Percentiles rank a stretch among this genome's conserved stretches.
Conservation (phyloP, 2,888 invertebrate species). For the Dastarcus helophoroides region DNA sequence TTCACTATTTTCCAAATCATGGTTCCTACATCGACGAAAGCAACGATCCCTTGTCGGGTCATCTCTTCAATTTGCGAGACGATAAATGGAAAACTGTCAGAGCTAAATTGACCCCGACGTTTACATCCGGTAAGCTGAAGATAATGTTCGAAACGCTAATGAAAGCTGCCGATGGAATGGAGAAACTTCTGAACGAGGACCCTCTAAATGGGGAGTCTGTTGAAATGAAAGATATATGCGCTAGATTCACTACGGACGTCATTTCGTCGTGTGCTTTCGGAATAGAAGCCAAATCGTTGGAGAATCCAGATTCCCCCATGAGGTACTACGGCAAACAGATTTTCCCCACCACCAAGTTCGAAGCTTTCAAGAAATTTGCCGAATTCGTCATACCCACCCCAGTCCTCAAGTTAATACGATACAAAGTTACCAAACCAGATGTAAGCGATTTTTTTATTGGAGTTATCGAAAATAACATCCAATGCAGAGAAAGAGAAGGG, state of each 20-base stretch:
- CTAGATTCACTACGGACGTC: conserved; percentile 5
- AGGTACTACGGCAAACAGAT: too few species aligned
- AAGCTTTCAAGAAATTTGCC: too few species aligned
- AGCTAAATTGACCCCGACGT: conserved; percentile 49
- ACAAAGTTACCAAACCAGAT: too few species aligned
- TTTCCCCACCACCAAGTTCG: too few species aligned
- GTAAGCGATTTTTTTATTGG: too few species aligned
- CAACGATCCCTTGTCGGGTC: conserved; percentile 44
- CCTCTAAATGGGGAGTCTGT: not conserved
- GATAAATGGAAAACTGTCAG: conserved; percentile 49
- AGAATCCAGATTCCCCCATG: too few species aligned
- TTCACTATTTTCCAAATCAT: conserved; percentile 48
- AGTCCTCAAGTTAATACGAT: too few species aligned
- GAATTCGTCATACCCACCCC: too few species aligned
- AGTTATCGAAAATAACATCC: not conserved
- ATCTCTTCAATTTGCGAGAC: conserved; percentile 44
- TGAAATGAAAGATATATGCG: conserved; percentile 5
- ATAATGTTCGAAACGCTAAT: conserved; percentile 47
- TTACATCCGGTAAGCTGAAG: conserved; percentile 53
- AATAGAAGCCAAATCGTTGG: too few species aligned
- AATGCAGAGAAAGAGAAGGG: conserved; percentile 3
- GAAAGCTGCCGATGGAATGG: conserved; percentile 22
- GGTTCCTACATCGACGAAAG: conserved; percentile 46
- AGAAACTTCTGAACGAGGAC: conserved; percentile 2
- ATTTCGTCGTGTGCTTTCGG: too few species aligned